Conservation (phyloP, 2,113 vertebrate genomes). For the Trochalopteron elliotii region DNA sequence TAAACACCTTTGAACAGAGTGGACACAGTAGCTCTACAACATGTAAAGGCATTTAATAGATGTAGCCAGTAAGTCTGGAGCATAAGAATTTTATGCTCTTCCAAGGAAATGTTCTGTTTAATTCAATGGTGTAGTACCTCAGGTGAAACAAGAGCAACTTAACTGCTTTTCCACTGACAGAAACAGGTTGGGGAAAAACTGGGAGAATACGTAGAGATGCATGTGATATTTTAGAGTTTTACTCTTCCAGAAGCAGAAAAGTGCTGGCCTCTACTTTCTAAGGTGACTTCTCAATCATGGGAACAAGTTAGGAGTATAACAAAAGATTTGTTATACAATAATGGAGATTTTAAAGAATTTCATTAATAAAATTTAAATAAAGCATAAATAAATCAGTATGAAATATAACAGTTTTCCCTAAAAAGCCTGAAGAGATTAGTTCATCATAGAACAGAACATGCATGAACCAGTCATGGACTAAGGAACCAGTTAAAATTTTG, state of each 20-base stretch:
- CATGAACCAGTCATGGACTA: background rate
- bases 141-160: background rate
- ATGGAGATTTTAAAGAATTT: background rate
- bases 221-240: background rate
- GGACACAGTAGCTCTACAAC: background rate
- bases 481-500: background rate
- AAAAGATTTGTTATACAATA: background rate
- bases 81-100: background rate
- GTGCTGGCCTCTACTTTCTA: background rate
- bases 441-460: background rate
- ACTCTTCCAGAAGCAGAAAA: background rate
- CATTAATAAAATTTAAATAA: conserved; percentile 9
- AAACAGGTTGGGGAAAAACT: background rate
- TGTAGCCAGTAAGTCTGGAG: background rate
- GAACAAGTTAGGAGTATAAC: background rate
- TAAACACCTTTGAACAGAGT: background rate
- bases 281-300: background rate
- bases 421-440: background rate
- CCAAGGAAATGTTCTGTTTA: background rate
- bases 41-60: background rate
- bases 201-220: accelerated
- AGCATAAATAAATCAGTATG: background rate
- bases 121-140: background rate
- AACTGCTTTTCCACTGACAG: background rate
- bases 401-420: background rate